Conservation (phyloP, 2,888 invertebrate species). For the Tipula helvola region DNA sequence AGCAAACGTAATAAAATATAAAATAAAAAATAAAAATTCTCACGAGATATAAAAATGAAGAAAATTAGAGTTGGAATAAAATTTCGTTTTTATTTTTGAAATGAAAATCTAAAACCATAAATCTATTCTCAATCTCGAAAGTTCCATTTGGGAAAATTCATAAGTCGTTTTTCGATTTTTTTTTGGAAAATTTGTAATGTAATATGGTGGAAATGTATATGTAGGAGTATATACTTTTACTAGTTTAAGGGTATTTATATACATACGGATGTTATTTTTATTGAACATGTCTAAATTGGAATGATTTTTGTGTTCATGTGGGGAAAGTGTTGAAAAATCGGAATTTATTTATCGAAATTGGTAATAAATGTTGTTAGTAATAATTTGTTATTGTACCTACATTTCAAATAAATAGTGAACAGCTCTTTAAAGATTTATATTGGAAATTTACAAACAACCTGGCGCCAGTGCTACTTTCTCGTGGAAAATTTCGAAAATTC, state of each 20-base stretch:
- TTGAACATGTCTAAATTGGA: neutral
- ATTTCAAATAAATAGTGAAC: too few species aligned
- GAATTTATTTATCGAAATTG: neutral
- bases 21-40: neutral
- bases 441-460: too few species aligned
- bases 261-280: neutral
- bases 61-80: neutral
- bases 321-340: neutral
- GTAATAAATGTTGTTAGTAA: neutral
- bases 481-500: too few species aligned
- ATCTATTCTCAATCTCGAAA: slow-evolving; percentile 6
- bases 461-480: too few species aligned
- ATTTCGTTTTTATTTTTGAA: neutral
- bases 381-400: neutral
- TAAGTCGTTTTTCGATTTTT: neutral
- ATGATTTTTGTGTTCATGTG: neutral
- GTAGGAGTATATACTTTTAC: neutral
- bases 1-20: neutral
- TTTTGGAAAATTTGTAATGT: neutral
- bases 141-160: slow-evolving; percentile 9
- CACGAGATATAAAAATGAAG: slow-evolving; percentile 6
- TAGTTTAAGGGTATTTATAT: neutral
- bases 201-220: neutral
- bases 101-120: slow-evolving; percentile 9
- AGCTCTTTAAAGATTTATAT: too few species aligned